A percentile compares a stretch with the other conserved stretches of the same genome.
Evolutionary conservation across 92 coral and sea anemone species (phyloP).

Genomic region (Phenganax marumi): DNA sequence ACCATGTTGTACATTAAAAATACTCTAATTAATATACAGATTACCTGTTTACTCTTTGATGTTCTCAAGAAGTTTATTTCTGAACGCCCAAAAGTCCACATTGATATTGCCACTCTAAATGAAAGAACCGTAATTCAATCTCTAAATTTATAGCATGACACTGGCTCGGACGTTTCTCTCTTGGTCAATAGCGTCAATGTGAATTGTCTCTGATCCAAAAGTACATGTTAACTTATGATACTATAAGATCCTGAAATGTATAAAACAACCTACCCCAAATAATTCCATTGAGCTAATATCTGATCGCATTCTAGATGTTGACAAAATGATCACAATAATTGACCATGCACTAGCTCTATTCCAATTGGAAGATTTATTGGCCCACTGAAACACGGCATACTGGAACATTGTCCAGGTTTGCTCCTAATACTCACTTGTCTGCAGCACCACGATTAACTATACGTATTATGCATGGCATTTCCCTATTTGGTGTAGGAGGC

Average conservation of each 20-base stretch:
- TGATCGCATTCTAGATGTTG: constrained; percentile 60
- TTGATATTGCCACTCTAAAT: constrained; percentile 39
- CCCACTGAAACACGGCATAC: too few species aligned
- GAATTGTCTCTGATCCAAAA: too few species aligned
- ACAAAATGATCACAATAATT: not conserved
- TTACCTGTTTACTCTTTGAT: constrained; percentile 16
- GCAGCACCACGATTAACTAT: constrained; percentile 80
- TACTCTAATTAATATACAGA: too few species aligned
- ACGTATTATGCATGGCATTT: constrained; percentile 77
- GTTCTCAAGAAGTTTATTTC: constrained; percentile 8
- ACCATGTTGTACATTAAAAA: too few species aligned
- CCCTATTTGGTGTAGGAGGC: constrained; percentile 49
- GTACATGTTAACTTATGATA: too few species aligned
- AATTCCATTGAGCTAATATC: constrained; percentile 87
- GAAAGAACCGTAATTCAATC: not conserved
- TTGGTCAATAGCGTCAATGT: too few species aligned
- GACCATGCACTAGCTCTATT: not conserved
- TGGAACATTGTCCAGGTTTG: too few species aligned
- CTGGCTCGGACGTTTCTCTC: too few species aligned
- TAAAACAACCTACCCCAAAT: constrained; percentile 79
- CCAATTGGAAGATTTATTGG: too few species aligned
- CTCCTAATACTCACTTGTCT: constrained; percentile 79
- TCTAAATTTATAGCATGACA: too few species aligned
- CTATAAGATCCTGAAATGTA: too few species aligned
- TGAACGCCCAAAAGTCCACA: constrained; percentile 38